Base-by-base conservation (phyloP, 1,140 invertebrate genomes). In the Brachionus paranguensis region DNA sequence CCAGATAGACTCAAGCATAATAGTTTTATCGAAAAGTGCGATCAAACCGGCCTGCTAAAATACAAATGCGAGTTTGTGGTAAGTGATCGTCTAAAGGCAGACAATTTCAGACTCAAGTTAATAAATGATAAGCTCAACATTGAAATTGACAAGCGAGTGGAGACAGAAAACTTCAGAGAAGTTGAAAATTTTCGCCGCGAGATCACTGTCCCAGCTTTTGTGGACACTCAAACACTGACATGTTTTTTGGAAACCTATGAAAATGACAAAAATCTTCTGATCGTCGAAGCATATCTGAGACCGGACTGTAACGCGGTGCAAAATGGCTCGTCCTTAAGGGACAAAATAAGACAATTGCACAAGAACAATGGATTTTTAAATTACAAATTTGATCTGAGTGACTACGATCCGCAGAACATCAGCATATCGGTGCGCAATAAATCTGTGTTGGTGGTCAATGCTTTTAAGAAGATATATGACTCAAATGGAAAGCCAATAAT, bases 371-470 rank as follows among this genome's bases (percentile, higher is more conserved):
- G 72, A 5, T 50, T 20, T 76, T 12, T 76, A 14, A 76, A 50
- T 27, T 81, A 81, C 41, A 60, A 68, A 81, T 81, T 81, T 65
- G 78, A 81, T 64, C 27, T 81, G 43, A 68, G 53, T 12, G 78
- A 68, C 41, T 81, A 81, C 14, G 78, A 81, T 14, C 64, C 78
- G n/a, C 37, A 81, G 14, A 81, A 81, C 20, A 68, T 81, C 24
- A 68, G 53, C 20, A 60, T 81, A 27, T 64, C 64, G 4, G 78
- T 81, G n/a, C 14, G 43, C 7, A 68, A 81, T 27, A 68, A 81
- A 47, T 45, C 33, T 17, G 20, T 81, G 1, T 55, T 81, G 12
- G 53, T 64, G 3, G 60, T 81, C 60, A 64, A 68, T 47, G 78
- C 78, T 20, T 64, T 68, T 6, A 81, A 81, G 41, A 68, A 64